Evolutionary conservation across 2,797 vertebrate species (phyloP).

Genomic region (Silurus lanzhouensis): DNA sequence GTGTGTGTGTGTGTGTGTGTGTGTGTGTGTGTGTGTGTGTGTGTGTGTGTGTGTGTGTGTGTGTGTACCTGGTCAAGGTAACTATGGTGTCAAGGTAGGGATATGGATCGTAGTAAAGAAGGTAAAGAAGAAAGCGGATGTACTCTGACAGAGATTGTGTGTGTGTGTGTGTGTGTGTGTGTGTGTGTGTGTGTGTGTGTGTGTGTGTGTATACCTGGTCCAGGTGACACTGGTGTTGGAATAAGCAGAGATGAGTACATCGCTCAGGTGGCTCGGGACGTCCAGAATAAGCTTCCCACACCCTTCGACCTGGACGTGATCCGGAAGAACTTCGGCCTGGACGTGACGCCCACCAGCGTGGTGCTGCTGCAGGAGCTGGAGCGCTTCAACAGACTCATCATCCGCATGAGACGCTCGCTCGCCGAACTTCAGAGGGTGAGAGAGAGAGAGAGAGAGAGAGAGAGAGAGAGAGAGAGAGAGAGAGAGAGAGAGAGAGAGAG

Average conservation of each 20-base stretch:
- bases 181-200: too few species aligned
- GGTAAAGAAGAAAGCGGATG: background rate
- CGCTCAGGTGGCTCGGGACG: constrained; percentile 86
- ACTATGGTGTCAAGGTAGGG: too few species aligned
- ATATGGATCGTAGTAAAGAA: background rate
- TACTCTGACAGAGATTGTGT: background rate
- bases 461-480: background rate
- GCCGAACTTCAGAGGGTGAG: constrained; percentile 87
- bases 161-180: background rate
- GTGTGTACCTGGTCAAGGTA: too few species aligned
- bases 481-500: constrained; percentile 53
- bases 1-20: too few species aligned
- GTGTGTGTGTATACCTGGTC: background rate
- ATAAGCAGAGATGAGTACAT: constrained; percentile 89
- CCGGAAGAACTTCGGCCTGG: constrained; percentile 74
- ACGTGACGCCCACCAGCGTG: constrained; percentile 82
- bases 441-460: background rate
- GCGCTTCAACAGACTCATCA: constrained; percentile 86
- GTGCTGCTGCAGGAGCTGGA: constrained; percentile 93
- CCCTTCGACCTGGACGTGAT: constrained; percentile 86
- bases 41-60: too few species aligned
- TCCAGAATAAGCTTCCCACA: constrained; percentile 86
- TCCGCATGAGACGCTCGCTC: constrained; percentile 83
- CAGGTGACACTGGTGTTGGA: constrained; percentile 84
- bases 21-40: too few species aligned